These are phyloP conservation scores for Glossophaga mutica DNA, from an alignment of 2,797 vertebrate species.

Conservation along the genomic window DNA sequence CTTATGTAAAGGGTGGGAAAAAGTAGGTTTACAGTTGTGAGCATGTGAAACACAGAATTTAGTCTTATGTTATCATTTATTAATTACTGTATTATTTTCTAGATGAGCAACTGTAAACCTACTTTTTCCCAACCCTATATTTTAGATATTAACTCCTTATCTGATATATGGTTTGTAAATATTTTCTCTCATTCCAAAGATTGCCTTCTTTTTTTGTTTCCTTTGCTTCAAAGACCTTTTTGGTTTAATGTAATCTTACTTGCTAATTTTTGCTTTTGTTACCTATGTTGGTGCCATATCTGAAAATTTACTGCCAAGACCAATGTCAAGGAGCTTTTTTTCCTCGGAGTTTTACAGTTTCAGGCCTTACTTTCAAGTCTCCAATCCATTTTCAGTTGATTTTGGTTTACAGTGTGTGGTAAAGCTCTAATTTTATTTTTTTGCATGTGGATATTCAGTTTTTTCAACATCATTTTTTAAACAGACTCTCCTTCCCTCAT, in stretches of 20 bases:
- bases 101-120: not conserved
- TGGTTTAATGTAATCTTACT: not conserved
- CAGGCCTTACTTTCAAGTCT: not conserved
- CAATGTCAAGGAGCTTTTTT: not conserved
- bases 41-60: not conserved
- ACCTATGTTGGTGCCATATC: not conserved
- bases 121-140: not conserved
- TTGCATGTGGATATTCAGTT: not conserved
- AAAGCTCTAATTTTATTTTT: not conserved
- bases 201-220: not conserved
- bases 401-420: not conserved
- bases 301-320: not conserved
- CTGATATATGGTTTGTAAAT: not conserved
- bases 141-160: not conserved
- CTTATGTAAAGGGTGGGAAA: not conserved
- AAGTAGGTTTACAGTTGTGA: not conserved
- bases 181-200: not conserved
- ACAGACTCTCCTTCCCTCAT: not conserved
- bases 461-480: not conserved
- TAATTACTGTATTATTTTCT: not conserved
- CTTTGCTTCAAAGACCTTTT: not conserved
- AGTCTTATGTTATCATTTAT: not conserved
- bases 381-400: not conserved
- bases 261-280: not conserved
- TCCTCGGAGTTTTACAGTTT: not conserved